A percentile compares a stretch with the other conserved stretches of the same genome.
These are phyloP conservation scores for Lepidochrysops patricia DNA, from an alignment of 2,888 invertebrate species.

Conservation along the genomic window DNA sequence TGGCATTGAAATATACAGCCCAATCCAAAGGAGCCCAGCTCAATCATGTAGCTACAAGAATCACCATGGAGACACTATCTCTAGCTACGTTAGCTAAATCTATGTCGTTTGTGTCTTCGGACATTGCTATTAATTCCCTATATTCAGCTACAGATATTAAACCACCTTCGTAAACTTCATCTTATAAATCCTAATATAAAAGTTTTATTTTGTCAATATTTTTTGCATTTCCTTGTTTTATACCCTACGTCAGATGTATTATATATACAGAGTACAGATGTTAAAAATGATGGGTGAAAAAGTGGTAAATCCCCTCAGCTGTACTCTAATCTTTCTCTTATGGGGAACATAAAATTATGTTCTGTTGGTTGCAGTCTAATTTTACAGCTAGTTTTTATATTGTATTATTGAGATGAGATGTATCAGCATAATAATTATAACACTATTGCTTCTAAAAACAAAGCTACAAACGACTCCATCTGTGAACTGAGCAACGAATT, in stretches of 20 bases:
- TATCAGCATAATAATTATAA: too few species aligned
- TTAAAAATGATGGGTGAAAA: too few species aligned
- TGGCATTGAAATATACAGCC: slow-evolving; percentile 62
- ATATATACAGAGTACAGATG: too few species aligned
- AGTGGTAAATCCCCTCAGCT: too few species aligned
- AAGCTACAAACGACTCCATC: neutral
- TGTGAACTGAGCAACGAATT: neutral
- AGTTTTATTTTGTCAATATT: neutral
- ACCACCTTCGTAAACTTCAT: slow-evolving; percentile 40
- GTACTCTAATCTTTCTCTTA: too few species aligned
- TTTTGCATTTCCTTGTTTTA: neutral
- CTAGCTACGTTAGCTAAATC: slow-evolving; percentile 61
- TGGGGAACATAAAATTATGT: too few species aligned
- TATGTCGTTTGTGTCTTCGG: slow-evolving; percentile 65
- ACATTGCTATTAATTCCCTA: slow-evolving; percentile 65
- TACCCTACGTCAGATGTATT: too few species aligned
- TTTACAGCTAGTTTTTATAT: too few species aligned
- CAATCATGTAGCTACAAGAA: slow-evolving; percentile 63
- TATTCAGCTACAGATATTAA: slow-evolving; percentile 65
- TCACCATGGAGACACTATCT: slow-evolving; percentile 63
- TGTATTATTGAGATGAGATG: too few species aligned
- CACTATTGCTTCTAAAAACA: too few species aligned
- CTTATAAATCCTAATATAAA: neutral
- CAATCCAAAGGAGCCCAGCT: slow-evolving; percentile 60
- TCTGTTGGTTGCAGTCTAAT: too few species aligned